These are phyloP conservation scores for Chrysemys picta DNA, from an alignment of 2,113 vertebrate species.

Conservation along the genomic window DNA sequence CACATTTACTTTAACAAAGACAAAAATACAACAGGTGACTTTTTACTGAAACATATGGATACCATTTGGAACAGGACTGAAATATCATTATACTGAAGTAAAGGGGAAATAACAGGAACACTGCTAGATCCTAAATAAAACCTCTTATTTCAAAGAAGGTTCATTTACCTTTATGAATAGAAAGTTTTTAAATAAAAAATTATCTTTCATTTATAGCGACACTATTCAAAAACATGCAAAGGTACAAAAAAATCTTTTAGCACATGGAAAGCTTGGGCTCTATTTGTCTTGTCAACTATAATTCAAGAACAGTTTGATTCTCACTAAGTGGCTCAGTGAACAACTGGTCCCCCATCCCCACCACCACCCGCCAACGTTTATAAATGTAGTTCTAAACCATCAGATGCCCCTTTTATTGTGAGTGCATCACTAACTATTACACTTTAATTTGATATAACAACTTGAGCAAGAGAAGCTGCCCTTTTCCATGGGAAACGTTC, in stretches of 20 bases:
- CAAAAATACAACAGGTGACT: slow-evolving; percentile 20
- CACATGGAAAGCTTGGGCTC: slow-evolving; percentile 41
- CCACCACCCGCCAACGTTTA: not conserved
- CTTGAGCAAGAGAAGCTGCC: not conserved
- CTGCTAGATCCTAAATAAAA: not conserved
- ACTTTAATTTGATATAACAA: not conserved
- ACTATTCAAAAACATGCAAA: slow-evolving; percentile 45
- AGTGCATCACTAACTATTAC: not conserved
- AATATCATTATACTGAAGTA: not conserved
- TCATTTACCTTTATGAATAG: not conserved
- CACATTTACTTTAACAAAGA: slow-evolving; percentile 8
- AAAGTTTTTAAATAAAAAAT: slow-evolving; percentile 57
- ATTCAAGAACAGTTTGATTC: slow-evolving; percentile 16
- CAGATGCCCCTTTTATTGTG: not conserved
- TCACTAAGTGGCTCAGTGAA: not conserved
- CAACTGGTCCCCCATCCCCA: not conserved
- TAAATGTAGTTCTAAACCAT: not conserved
- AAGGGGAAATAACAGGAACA: not conserved
- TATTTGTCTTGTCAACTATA: slow-evolving; percentile 66
- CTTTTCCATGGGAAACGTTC: not conserved
- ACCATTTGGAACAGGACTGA: not conserved
- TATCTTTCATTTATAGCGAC: not conserved
- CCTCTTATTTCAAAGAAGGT: not conserved
- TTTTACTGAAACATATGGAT: slow-evolving; percentile 44
- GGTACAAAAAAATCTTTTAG: slow-evolving; percentile 56